phyloP scores from a whole-genome alignment of 2,797 vertebrate genomes.

The Epinephelus awoara region DNA sequence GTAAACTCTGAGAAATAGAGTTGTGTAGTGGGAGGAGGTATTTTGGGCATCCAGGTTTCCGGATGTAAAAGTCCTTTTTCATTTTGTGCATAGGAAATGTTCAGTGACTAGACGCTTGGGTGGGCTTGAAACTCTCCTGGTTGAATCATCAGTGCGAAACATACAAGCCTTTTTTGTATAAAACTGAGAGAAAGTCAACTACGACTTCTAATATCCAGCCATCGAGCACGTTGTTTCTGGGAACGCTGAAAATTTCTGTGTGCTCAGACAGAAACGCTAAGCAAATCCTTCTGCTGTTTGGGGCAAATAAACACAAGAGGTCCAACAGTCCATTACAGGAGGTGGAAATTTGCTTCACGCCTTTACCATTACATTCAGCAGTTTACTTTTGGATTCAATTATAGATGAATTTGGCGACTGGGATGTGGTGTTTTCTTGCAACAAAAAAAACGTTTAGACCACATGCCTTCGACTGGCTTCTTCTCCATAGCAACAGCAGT shows the following conservation, averaged over 20 bases:
- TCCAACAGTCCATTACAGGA: not conserved
- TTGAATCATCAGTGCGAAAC: slow-evolving; percentile 8
- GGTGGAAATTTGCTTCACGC: fast-evolving
- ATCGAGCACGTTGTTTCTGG: not conserved
- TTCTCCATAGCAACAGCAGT: slow-evolving; percentile 20
- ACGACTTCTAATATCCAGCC: not conserved
- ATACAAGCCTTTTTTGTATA: not conserved
- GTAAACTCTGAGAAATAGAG: slow-evolving; percentile 31
- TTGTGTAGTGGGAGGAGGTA: slow-evolving; percentile 34
- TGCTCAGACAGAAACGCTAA: not conserved
- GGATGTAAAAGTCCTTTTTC: slow-evolving; percentile 6
- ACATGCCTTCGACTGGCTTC: not conserved
- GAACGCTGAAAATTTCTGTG: not conserved
- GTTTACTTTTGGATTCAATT: not conserved
- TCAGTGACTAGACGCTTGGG: not conserved
- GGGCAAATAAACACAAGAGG: not conserved
- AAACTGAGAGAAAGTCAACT: not conserved
- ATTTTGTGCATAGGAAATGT: slow-evolving; percentile 15
- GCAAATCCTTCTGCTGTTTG: not conserved
- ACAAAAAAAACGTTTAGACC: not conserved
- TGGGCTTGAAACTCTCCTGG: not conserved
- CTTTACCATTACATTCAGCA: not conserved
- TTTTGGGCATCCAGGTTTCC: slow-evolving; percentile 29
- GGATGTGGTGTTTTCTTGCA: not conserved
- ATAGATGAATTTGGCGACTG: not conserved